Evolutionary conservation across 2,797 vertebrate species (phyloP), one percentile per base, ranked within the genome.

Genomic region (Onychomys leucogaster): DNA sequence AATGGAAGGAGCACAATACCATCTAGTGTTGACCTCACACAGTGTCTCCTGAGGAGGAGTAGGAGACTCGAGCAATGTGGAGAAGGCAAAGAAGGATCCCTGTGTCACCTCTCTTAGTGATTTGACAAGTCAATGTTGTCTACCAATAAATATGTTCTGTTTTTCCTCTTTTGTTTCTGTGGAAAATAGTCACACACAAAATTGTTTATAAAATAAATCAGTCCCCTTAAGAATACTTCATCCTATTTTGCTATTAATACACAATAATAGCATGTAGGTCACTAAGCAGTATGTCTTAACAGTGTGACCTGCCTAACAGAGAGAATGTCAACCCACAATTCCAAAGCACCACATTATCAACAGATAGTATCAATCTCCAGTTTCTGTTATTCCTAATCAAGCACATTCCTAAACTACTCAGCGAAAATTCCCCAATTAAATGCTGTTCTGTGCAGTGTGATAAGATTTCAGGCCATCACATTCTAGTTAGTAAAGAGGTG

Each of bases 1-100:
- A 83, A 97, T 67, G 37, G 95, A 97, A 98, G 98, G 92, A 96
- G 55, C 80, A 93, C 97, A 97, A 94, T 98, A 98, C 97, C 98
- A 98, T 59, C 97, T 98, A 98, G 97, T 97, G 98, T 97, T 87
- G 95, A 94, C 19, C 46, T 85, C 2, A 4, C 63, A 96, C 77
- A 69, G 27, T 75, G 27, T 95, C 32, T 87, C 81, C 76, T 67
- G 85, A 76, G 4, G 29, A 80, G 90, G 55, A 80, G n/a, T 32
- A 52, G 71, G 73, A 90, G 77, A 49, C 21, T 78, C 86, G 77
- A 82, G 17, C 46, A 95, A 88, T 21, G 78, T 4, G 43, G 49
- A 34, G 89, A 92, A 92, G 59, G n/a, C 5, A n/a, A 85, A 8
- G 9, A 67, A 37, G 4, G 80, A 91, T 77, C 21, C 16, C 46